phyloP scores from a whole-genome alignment of 2,888 invertebrate genomes.

The Emmelina monodactyla region DNA sequence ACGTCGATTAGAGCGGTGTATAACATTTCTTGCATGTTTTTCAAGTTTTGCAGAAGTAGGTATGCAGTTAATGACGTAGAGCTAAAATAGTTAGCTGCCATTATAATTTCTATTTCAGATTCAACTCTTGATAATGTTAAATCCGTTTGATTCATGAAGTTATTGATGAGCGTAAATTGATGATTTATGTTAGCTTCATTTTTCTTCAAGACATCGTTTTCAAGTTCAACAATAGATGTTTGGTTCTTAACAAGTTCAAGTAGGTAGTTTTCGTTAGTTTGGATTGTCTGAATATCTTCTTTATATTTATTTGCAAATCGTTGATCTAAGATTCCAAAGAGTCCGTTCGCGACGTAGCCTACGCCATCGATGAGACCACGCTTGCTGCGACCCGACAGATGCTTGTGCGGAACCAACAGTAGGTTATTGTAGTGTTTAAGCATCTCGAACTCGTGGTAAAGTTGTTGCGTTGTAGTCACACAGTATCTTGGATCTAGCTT shows the following conservation, averaged over 20 bases:
- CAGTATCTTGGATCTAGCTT: conserved; percentile 9
- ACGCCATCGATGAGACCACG: conserved; percentile 9
- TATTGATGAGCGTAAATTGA: conserved; percentile 4
- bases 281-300: conserved; percentile 7
- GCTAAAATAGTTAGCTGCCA: conserved; percentile 9
- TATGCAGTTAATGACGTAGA: conserved; percentile 7
- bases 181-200: not conserved
- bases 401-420: conserved; percentile 6
- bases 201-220: conserved; percentile 10
- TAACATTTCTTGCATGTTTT: conserved; percentile 14
- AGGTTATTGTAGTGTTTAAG: conserved; percentile 8
- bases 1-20: conserved; percentile 14
- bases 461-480: conserved; percentile 4
- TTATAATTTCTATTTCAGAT: conserved; percentile 1
- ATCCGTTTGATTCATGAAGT: conserved; percentile 7
- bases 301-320: conserved; percentile 10
- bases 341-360: conserved; percentile 7
- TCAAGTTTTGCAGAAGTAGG: conserved; percentile 7
- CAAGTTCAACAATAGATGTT: conserved; percentile 10
- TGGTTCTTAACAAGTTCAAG: conserved; percentile 9
- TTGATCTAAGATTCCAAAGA: conserved; percentile 12
- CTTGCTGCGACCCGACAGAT: conserved; percentile 6
- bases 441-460: conserved; percentile 7
- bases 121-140: conserved; percentile 1
- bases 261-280: conserved; percentile 9